These are phyloP conservation scores for Mythimna vitellina DNA, from an alignment of 2,888 invertebrate species.

Conservation along the genomic window DNA sequence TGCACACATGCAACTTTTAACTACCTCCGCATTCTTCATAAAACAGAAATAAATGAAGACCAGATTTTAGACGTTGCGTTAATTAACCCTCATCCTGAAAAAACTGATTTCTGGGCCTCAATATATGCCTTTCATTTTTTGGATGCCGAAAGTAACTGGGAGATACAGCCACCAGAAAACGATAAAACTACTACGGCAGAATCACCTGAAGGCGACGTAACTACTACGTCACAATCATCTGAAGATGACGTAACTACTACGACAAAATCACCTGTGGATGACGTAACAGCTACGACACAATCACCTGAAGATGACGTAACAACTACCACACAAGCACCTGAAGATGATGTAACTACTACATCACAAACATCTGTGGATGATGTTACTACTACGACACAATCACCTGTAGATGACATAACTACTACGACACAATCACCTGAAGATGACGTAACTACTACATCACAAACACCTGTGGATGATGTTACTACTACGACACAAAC, in stretches of 20 bases:
- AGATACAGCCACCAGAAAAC: constrained; percentile 47
- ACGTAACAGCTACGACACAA: too few species aligned
- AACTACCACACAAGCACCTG: too few species aligned
- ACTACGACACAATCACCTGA: background rate
- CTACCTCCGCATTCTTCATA: constrained; percentile 75
- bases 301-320: too few species aligned
- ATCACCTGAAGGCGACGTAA: background rate
- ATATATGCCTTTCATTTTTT: constrained; percentile 78
- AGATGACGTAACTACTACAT: background rate
- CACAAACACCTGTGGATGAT: background rate
- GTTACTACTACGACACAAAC: background rate
- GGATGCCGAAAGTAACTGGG: constrained; percentile 80
- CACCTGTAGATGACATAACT: background rate
- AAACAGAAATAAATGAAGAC: constrained; percentile 67
- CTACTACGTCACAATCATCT: background rate
- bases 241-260: too few species aligned
- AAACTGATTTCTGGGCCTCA: constrained; percentile 78
- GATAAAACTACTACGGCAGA: background rate
- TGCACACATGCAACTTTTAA: constrained; percentile 65
- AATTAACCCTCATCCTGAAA: constrained; percentile 73
- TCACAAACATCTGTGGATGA: background rate
- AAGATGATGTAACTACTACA: background rate
- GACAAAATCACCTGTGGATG: background rate
- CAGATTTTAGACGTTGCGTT: constrained; percentile 71
- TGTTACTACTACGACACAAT: background rate